These are phyloP conservation scores for Indri indri DNA, from an alignment of 2,113 vertebrate species.

Conservation along the genomic window DNA sequence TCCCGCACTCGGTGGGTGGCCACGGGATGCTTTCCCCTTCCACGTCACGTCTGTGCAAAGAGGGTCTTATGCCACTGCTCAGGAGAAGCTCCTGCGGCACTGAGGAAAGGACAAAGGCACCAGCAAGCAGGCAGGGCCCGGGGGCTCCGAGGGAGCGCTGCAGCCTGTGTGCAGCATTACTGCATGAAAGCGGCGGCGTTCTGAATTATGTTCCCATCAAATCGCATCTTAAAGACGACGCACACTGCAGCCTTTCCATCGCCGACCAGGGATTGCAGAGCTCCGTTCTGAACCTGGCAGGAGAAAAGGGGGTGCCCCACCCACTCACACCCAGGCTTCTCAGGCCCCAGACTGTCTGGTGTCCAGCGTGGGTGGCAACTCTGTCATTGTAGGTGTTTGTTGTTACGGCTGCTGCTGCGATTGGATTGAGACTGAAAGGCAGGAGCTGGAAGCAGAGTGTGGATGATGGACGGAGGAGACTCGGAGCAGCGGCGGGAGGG, in stretches of 20 bases:
- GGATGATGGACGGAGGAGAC: no score
- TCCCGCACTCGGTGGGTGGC: neutral
- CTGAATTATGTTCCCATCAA: neutral
- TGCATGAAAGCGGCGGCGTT: neutral
- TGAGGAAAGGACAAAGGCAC: neutral
- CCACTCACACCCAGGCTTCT: neutral
- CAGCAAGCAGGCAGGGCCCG: neutral
- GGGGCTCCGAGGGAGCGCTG: neutral
- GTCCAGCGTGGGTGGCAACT: no score
- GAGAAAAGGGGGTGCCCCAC: neutral
- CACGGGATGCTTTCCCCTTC: no score
- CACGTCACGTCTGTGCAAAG: no score
- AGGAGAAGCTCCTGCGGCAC: neutral
- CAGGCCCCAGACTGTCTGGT: neutral
- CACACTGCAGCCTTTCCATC: neutral
- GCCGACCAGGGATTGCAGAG: fast-evolving
- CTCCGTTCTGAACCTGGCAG: no score
- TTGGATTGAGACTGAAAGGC: fast-evolving
- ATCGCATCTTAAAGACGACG: neutral
- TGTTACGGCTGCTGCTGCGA: neutral
- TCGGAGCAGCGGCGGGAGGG: no score
- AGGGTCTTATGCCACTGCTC: neutral
- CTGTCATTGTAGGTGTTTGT: neutral
- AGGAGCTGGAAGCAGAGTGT: no score
- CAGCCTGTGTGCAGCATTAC: no score